Conservation (phyloP, 2,113 vertebrate genomes). For the Patagioenas fasciata region DNA sequence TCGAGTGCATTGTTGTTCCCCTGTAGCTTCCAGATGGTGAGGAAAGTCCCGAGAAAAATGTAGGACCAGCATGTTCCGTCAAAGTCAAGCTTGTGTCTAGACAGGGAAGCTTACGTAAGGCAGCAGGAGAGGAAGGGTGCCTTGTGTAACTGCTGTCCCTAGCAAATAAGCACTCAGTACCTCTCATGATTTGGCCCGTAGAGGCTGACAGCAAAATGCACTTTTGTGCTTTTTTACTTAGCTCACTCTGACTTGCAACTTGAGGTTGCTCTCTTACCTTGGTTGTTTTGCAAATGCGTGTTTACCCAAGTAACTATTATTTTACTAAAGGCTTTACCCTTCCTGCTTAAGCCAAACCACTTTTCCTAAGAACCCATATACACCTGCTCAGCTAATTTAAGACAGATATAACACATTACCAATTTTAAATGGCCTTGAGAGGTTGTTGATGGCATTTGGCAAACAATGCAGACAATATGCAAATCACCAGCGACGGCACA, state of each 20-base stretch:
- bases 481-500: neutral
- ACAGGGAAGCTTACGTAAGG: conserved; percentile 44
- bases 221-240: neutral
- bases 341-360: neutral
- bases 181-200: neutral
- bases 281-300: neutral
- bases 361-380: conserved; percentile 14
- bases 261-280: neutral
- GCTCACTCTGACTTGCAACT: neutral
- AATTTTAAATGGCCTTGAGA: conserved; percentile 39
- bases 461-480: neutral
- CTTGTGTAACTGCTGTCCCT: conserved; percentile 57
- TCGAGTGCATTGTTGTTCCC: conserved; percentile 12
- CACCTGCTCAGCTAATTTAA: conserved; percentile 30
- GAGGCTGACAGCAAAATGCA: neutral
- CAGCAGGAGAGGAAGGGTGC: conserved; percentile 47
- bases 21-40: conserved; percentile 37
- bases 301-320: neutral
- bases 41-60: conserved; percentile 33
- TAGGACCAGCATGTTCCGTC: conserved; percentile 51
- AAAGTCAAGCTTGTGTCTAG: conserved; percentile 56
- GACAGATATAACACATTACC: neutral
- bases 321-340: neutral
- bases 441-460: conserved; percentile 51
- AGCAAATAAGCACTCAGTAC: conserved; percentile 15